Base-by-base conservation (phyloP, 2,888 invertebrate species). In the Abrostola triplasia region DNA sequence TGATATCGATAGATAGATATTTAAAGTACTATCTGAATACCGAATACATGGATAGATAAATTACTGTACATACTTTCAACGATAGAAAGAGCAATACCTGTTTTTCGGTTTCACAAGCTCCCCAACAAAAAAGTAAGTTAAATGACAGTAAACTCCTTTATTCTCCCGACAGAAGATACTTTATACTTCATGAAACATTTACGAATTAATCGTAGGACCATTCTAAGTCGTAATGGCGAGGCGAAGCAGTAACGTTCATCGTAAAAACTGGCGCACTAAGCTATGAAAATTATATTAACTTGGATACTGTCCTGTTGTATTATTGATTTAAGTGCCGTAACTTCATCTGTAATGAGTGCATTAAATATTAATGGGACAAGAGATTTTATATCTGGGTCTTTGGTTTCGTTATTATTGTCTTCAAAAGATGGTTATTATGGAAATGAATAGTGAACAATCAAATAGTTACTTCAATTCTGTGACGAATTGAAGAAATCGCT, bases 241-340 rank as follows among this genome's bases (percentile, higher is more conserved):
- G 52, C 71, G 73, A 69, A 76, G 81, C 77, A 77, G 84, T 91
- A 89, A 88, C 86, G 87, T 86, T 90, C 88, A 90, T 89, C 92
- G 90, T 93, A 92, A 93, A 91, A 92, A 88, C 84, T 87, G 87
- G 69, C 73, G 78, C 83, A 78, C 76, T 90, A 83, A 86, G 89
- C 90, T 89, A 92, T 91, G 90, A 93, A 92, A 90, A 89, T 90
- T 88, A 89, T 88, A 90, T 88, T 70, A 88, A 73, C 24, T n/a
- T 65, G 13, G 60, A 53, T 49, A 58, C 64, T 66, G 66, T 64
- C 36, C 59, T 37, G 4, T 41, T 63, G 37, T 53, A 67, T 55
- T 64, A 65, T 64, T 61, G 48, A 55, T 57, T 51, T 47, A 54
- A 41, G 44, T 11, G 10, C 5, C 12, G 8, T 12, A 5, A 8